Base-by-base conservation (phyloP, 2,113 vertebrate genomes). In the Leucoraja erinaceus region DNA sequence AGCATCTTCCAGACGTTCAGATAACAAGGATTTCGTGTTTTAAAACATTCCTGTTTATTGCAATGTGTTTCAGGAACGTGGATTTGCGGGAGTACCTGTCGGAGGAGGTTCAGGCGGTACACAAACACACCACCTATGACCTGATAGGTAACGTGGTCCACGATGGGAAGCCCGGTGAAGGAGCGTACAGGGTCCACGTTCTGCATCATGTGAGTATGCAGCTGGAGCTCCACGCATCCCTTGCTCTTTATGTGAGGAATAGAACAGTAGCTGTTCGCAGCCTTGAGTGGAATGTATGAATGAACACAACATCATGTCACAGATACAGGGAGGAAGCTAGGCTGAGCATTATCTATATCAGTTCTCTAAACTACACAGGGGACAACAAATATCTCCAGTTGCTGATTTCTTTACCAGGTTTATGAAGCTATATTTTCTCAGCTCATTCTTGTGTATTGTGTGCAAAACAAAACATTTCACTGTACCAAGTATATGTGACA, bases 131-230 rank as follows among this genome's bases (percentile, higher is more conserved):
- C 11, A 98, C 98, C 0, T 99, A 99, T 0, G 98, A 99, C 94
- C 97, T 99, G 14, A 96, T 99, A 0, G 98, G 98, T 90, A 99
- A 99, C 91, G 96, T 99, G 0, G 98, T 99, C 83, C 98, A 99
- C 18, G 98, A 99, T 16, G 98, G 98, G 93, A 99, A 99, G 79
- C 98, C 98, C 0, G 94, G 96, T 0, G 98, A 99, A 93, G 98
- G 98, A 92, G 97, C 98, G 0, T 99, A 99, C 95, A 96, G 98
- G 93, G 99, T 99, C 94, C 98, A 99, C 0, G 98, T 99, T 92
- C 95, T 99, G 61, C 98, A 99, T 94, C 98, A 99, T 0, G 98
- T 99, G 96, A 95, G 98, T 94, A 5, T 20, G 11, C 28, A 61
- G 9, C 4, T 22, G 38, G 0, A 47, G 38, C 25, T 18, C 1